Percentiles rank a stretch among this genome's conserved stretches.
These are phyloP conservation scores for Arrhopalites spinosus DNA, from an alignment of 2,888 invertebrate genomes.

Conservation along the genomic window DNA sequence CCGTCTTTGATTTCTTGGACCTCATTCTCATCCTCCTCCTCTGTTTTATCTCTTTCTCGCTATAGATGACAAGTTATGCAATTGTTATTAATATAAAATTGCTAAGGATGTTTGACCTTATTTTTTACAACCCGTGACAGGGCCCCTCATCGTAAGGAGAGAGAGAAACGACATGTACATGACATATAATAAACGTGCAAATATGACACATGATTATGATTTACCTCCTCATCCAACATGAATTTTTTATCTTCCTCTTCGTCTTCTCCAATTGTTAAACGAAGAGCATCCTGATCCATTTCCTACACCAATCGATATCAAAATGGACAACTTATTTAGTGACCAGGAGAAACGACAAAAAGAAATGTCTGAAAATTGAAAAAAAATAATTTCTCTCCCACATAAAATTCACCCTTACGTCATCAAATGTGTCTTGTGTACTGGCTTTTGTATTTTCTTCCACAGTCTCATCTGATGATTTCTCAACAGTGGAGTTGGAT, in stretches of 20 bases:
- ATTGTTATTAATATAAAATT: conserved; percentile 3
- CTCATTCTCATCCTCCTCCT: conserved; percentile 67
- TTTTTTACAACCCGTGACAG: no score
- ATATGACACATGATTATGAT: neutral
- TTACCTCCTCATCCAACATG: conserved; percentile 40
- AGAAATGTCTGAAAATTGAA: neutral
- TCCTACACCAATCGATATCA: conserved; percentile 35
- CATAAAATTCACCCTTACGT: conserved; percentile 19
- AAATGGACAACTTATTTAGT: conserved; percentile 14
- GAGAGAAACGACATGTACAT: neutral
- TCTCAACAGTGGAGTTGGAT: neutral
- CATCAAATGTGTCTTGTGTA: conserved; percentile 15
- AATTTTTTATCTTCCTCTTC: conserved; percentile 61
- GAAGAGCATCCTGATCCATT: conserved; percentile 43
- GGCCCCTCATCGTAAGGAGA: neutral
- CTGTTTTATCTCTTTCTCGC: conserved; percentile 82
- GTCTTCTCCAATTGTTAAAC: conserved; percentile 77
- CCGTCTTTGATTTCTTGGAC: conserved; percentile 52
- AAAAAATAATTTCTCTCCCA: neutral
- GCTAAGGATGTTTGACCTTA: no score
- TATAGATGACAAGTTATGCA: conserved; percentile 58
- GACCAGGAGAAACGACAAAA: neutral
- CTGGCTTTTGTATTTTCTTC: neutral
- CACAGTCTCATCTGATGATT: neutral
- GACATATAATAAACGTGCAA: neutral